Evolutionary conservation across 2,888 invertebrate genomes (phyloP), one percentile per base, ranked within the genome.

Genomic region (Tinea trinotella): DNA sequence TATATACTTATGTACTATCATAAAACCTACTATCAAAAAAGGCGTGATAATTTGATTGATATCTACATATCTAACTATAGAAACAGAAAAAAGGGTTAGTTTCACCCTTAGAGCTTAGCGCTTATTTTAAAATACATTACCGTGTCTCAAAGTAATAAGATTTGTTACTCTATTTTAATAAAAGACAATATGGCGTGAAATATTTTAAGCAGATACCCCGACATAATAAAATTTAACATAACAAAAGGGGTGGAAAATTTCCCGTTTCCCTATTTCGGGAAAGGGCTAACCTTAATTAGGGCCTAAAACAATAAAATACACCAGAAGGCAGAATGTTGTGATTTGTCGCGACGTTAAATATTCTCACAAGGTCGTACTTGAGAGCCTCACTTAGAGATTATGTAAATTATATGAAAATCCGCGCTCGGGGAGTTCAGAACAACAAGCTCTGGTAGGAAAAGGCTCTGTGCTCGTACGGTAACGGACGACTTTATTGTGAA

Each of bases 361-460:
- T 57, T 57, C 10, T 55, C 40, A 52, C 59, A 58, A 60, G 59
- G 59, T 60, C 61, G 59, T 36, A 52, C 55, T 50, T 54, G 34
- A 46, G 19, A 24, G 10, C 54, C 49, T 54, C 40, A 54, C 57
- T 57, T 48, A 19, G 55, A 68, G 72, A 77, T 78, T 78, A 78
- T 78, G 78, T 68, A 70, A 77, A 78, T 77, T 63, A 63, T 73
- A 74, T 73, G 70, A 74, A 74, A 76, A 74, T 71, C 67, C 66
- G 64, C 50, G 59, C 55, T n/a, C 4, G 7, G 46, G 10, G 18
- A 19, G 24, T 50, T 50, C 50, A 12, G 6, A 48, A 48, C 50
- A 50, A 50, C 50, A 50, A 50, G 48, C 50, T 46, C 13, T 50
- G 24, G 6, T 9, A n/a, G 19, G 7, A 50, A 36, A 46, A 40